Evolutionary conservation across 2,888 invertebrate genomes (phyloP).

Genomic region (Chymomyza procnemis): DNA sequence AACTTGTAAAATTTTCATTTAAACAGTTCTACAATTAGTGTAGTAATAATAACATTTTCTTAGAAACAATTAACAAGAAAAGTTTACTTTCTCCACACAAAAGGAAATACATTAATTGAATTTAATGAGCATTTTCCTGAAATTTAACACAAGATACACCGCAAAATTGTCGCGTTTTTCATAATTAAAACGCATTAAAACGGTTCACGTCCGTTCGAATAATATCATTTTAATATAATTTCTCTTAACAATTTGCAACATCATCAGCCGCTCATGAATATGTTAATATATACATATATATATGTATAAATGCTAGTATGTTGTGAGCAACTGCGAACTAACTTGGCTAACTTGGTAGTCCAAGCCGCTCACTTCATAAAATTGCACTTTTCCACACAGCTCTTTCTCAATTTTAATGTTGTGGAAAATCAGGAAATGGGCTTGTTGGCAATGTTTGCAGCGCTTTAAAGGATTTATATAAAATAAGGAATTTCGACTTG

Average conservation of each 20-base stretch:
- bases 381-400: conserved; percentile 62
- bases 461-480: no score
- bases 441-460: neutral
- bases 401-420: neutral
- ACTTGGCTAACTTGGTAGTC: conserved; percentile 32
- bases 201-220: conserved; percentile 49
- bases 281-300: conserved; percentile 38
- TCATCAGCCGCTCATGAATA: conserved; percentile 50
- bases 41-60: neutral
- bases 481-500: no score
- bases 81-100: conserved; percentile 29
- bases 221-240: neutral
- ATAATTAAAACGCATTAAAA: conserved; percentile 45
- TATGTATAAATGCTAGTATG: neutral
- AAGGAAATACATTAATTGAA: conserved; percentile 57
- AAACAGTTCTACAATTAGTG: neutral
- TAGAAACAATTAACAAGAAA: conserved; percentile 1
- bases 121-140: conserved; percentile 63
- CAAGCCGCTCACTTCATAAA: conserved; percentile 45
- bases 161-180: conserved; percentile 41
- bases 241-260: conserved; percentile 30
- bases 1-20: neutral
- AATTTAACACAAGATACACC: conserved; percentile 28
- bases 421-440: neutral
- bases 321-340: conserved; percentile 33